A percentile compares a stretch with the other conserved stretches of the same genome.
Conservation (phyloP, 2,113 vertebrate species). For the Butastur rufipennis region DNA sequence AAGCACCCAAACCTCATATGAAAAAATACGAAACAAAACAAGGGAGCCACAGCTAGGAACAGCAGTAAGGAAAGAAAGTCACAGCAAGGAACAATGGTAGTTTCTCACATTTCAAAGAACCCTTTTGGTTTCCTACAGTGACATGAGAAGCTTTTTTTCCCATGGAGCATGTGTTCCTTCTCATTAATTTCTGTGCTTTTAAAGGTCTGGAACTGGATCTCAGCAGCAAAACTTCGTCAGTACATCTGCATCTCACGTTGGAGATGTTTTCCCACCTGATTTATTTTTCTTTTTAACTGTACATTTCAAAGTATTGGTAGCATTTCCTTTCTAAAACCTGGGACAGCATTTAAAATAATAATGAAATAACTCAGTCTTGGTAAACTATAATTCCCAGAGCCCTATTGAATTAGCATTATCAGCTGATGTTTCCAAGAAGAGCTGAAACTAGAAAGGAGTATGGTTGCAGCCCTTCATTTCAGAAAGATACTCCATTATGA, state of each 20-base stretch:
- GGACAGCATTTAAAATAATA: neutral
- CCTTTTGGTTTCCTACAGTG: neutral
- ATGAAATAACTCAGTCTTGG: neutral
- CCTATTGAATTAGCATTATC: neutral
- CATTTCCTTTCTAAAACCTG: neutral
- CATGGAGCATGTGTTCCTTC: neutral
- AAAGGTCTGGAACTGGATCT: neutral
- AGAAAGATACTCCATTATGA: neutral
- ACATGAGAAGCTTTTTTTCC: neutral
- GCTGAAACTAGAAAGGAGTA: neutral
- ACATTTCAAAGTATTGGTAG: neutral
- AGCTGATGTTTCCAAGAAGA: neutral
- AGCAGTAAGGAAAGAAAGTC: neutral
- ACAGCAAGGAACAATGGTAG: neutral
- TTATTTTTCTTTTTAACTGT: neutral
- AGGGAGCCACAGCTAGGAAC: neutral
- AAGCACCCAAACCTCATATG: neutral
- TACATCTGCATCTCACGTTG: neutral
- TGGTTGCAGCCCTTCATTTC: neutral
- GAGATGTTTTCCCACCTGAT: neutral
- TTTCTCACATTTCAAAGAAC: neutral
- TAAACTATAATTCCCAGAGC: neutral
- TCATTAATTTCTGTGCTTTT: neutral
- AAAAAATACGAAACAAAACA: neutral
- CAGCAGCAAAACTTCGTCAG: neutral